Evolutionary conservation across 2,797 vertebrate species (phyloP), one percentile per base, ranked within the genome.

Genomic region (Hippoglossus hippoglossus): DNA sequence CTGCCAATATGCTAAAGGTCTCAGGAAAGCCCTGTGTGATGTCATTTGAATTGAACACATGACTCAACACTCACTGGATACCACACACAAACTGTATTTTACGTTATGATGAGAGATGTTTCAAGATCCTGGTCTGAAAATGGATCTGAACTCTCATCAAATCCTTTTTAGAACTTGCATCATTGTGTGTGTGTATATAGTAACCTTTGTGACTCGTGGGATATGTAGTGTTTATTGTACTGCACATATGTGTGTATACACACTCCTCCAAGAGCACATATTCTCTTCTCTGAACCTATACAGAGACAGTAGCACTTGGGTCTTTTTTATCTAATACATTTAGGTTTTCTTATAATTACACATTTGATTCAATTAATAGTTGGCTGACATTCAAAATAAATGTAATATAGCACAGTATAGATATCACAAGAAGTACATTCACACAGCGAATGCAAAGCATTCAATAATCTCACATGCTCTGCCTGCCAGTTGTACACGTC

Each of bases 221-320:
- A 4, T 36, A 10, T 49, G 9, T 55, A 57, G 2, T 51, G 26
- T 75, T 75, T 75, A 78, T 76, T 87, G 44, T 55, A 71, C 52
- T 72, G 26, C 60, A 36, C 47, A 63, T 69, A 57, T 58, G 12
- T 56, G 41, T 54, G 19, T 69, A 60, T 50, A 74, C 16, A 66
- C 44, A 73, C 21, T 67, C 36, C 46, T 44, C 36, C 36, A 39
- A 36, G 36, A 39, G 36, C 39, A 39, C 57, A 10, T 68, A 26
- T 50, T 71, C 34, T 61, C 15, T 21, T 54, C 19, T 70, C 53
- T 58, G 50, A 55, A 21, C 5, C 31, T 71, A 53, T 26, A 24
- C 28, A 67, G 28, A 67, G 53, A 44, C 44, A 69, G 41, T 34
- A 67, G 71, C 46, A 51, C n/a, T 66, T 67, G 56, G 36, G 36